A percentile compares a stretch with the other conserved stretches of the same genome.
These are phyloP conservation scores for Hymenochirus boettgeri DNA, from an alignment of 2,113 vertebrate species.

Conservation along the genomic window DNA sequence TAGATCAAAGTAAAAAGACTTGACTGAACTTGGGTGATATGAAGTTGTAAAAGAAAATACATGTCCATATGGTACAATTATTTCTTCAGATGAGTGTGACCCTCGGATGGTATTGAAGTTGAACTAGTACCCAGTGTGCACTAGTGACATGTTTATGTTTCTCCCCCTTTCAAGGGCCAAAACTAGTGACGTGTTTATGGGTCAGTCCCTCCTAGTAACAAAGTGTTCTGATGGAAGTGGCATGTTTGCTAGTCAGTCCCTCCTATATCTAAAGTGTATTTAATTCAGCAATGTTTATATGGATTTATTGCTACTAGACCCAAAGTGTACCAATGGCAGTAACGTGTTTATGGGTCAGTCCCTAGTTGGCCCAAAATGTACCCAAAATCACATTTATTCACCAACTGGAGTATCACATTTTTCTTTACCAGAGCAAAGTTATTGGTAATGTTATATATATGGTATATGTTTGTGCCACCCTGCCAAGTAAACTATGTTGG, in stretches of 20 bases:
- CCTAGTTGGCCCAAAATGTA: too few species aligned
- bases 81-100: conserved; percentile 24
- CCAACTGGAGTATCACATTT: too few species aligned
- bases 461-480: too few species aligned
- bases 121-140: not conserved
- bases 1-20: conserved; percentile 8
- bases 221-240: not conserved
- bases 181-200: not conserved
- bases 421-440: too few species aligned
- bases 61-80: not conserved
- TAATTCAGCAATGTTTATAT: too few species aligned
- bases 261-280: not conserved
- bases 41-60: too few species aligned
- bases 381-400: too few species aligned
- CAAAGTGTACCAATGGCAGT: too few species aligned
- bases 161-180: not conserved
- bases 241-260: not conserved
- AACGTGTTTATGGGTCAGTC: too few species aligned
- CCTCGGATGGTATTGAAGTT: not conserved
- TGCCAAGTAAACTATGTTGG: too few species aligned
- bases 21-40: not conserved
- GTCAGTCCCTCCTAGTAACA: not conserved
- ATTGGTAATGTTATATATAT: too few species aligned
- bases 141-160: not conserved
- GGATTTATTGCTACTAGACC: too few species aligned